phyloP scores from a whole-genome alignment of 2,797 vertebrate genomes.

The Natrix natrix region DNA sequence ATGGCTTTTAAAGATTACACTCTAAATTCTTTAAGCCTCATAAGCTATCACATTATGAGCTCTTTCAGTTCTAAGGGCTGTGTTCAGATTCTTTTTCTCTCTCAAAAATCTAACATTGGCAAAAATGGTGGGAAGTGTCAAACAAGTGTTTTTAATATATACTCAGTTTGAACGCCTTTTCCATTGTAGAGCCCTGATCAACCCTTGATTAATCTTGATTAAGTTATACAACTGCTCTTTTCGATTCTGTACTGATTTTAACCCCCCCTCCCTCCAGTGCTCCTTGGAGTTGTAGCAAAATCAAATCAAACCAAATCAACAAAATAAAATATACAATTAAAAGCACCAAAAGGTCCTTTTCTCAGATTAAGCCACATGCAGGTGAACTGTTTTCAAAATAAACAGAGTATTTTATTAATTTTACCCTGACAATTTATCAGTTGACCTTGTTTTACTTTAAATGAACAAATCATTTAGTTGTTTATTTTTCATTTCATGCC shows the following conservation, averaged over 20 bases:
- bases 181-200: not conserved
- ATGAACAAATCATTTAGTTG: constrained; percentile 59
- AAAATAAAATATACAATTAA: not conserved
- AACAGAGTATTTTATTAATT: constrained; percentile 19
- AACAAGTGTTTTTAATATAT: not conserved
- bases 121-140: not conserved
- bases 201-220: not conserved
- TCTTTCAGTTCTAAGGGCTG: not conserved
- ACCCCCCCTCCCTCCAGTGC: not conserved
- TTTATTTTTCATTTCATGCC: constrained; percentile 55
- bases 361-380: not conserved
- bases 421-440: not conserved
- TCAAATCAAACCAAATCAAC: not conserved
- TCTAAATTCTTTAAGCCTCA: not conserved
- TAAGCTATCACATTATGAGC: not conserved
- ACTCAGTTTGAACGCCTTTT: not conserved
- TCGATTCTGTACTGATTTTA: not conserved
- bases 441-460: constrained; percentile 50
- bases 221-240: not conserved
- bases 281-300: not conserved
- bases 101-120: not conserved
- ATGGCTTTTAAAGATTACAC: not conserved
- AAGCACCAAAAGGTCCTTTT: not conserved
- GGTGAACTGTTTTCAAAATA: not conserved
- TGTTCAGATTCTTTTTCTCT: not conserved